These are phyloP conservation scores for Peromyscus maniculatus DNA, from an alignment of 2,113 vertebrate genomes.

Conservation along the genomic window DNA sequence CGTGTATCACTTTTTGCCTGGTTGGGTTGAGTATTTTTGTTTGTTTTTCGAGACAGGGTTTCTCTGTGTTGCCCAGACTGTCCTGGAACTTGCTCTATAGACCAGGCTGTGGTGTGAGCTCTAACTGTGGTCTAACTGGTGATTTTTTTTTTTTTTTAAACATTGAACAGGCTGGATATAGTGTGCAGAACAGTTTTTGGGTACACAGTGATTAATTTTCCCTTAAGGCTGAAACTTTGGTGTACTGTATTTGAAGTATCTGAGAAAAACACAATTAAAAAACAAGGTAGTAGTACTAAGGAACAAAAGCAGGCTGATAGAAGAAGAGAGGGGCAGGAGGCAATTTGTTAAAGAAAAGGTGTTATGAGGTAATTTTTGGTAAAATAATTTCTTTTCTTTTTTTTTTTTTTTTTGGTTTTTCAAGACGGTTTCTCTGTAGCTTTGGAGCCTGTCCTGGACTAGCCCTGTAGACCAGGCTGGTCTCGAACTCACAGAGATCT, in stretches of 20 bases:
- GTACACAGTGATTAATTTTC: not conserved
- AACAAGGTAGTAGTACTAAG: not conserved
- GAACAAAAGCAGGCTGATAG: not conserved
- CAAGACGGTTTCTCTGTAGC: no score
- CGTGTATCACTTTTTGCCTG: no score
- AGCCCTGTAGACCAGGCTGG: no score
- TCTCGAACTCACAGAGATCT: no score
- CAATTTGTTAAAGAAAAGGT: not conserved
- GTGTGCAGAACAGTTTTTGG: not conserved
- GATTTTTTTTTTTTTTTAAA: not conserved
- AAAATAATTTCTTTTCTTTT: not conserved
- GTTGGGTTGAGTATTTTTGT: not conserved
- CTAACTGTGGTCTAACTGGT: not conserved
- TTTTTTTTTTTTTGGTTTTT: no score
- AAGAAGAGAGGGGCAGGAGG: not conserved
- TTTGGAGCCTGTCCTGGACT: no score
- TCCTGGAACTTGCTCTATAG: no score
- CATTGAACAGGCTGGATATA: not conserved
- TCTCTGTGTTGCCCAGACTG: not conserved
- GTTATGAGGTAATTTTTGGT: not conserved
- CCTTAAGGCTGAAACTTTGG: not conserved
- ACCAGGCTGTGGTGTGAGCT: no score
- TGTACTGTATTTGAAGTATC: not conserved
- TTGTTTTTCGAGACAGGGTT: not conserved
- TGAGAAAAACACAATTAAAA: not conserved